These are phyloP conservation scores for Ectropis grisescens DNA, from an alignment of 1,140 invertebrate genomes.

Conservation along the genomic window DNA sequence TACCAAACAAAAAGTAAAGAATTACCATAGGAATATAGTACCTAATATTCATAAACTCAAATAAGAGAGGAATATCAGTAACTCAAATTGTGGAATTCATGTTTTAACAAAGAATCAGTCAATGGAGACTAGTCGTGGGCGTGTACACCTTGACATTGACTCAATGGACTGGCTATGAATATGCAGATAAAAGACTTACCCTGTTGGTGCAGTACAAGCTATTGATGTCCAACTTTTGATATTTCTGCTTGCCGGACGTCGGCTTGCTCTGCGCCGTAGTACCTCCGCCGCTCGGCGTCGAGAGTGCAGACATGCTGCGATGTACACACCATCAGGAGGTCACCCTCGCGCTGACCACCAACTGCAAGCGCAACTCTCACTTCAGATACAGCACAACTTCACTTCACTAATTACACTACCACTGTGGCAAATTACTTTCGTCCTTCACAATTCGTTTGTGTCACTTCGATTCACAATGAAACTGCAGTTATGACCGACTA, in stretches of 20 bases:
- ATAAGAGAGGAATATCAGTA: no score
- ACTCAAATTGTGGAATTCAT: no score
- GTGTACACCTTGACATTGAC: no score
- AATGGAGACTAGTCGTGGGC: no score
- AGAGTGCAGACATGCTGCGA: conserved; percentile 72
- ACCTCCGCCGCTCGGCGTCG: conserved; percentile 70
- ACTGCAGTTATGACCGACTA: no score
- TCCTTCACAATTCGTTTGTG: conserved; percentile 20
- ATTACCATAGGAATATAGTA: no score
- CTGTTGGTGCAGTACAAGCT: conserved; percentile 91
- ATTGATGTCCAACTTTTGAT: conserved; percentile 97
- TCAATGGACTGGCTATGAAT: no score
- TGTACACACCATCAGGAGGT: conserved; percentile 71
- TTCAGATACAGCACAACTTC: conserved; percentile 15
- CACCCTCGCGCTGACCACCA: conserved; percentile 64
- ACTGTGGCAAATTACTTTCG: conserved; percentile 15
- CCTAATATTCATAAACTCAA: no score
- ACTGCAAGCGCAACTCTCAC: conserved; percentile 44
- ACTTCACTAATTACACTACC: conserved; percentile 11
- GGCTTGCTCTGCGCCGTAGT: conserved; percentile 67
- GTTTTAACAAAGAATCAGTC: no score
- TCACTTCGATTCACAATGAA: conserved; percentile 1
- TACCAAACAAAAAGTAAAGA: no score
- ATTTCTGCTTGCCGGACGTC: conserved; percentile 85
- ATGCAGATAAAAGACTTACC: conserved; percentile 70